Conservation (phyloP, 2,797 vertebrate genomes). For the Pangasius krempfi region DNA sequence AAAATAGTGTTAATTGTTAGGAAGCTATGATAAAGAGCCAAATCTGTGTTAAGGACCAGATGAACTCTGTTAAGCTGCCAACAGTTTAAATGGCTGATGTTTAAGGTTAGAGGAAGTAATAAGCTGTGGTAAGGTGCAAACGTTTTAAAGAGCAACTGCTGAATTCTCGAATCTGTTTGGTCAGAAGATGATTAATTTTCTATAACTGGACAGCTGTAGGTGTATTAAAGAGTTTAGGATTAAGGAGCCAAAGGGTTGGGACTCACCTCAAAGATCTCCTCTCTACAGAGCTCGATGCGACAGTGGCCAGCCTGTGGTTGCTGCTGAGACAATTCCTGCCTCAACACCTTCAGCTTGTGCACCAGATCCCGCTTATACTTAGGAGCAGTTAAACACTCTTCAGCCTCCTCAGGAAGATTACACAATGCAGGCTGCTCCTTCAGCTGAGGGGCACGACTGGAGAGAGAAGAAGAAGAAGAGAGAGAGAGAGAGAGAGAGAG, state of each 20-base stretch:
- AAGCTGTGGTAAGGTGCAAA: not conserved
- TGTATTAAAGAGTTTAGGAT: not conserved
- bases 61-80: not conserved
- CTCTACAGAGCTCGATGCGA: constrained; percentile 95
- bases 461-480: not conserved
- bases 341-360: constrained; percentile 94
- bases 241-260: not conserved
- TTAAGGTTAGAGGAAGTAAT: not conserved
- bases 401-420: constrained; percentile 87
- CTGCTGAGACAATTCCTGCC: constrained; percentile 94
- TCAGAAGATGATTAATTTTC: not conserved
- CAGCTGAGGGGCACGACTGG: constrained; percentile 84
- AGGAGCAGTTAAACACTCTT: constrained; percentile 90
- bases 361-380: constrained; percentile 94
- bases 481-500: not conserved
- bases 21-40: not conserved
- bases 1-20: not conserved
- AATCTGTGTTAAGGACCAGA: not conserved
- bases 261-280: constrained; percentile 98
- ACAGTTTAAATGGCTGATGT: not conserved
- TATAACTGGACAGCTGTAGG: not conserved
- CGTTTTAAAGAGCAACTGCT: not conserved
- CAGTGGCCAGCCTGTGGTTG: constrained; percentile 98
- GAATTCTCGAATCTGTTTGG: not conserved
- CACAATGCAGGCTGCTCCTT: constrained; percentile 87